phyloP scores from a whole-genome alignment of 1,140 invertebrate species.

The Argopecten irradians region DNA sequence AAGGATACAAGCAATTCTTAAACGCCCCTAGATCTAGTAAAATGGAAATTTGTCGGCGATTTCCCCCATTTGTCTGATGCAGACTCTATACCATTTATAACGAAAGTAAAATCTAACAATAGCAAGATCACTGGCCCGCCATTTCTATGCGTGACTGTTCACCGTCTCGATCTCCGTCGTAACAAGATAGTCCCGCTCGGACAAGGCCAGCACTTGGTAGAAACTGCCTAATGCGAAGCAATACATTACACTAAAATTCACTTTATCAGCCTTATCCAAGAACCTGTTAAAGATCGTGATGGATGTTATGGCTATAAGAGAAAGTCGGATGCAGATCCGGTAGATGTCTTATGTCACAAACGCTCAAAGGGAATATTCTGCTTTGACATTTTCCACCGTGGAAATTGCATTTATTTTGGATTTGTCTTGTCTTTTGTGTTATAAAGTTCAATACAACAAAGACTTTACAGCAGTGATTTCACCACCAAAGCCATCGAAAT shows the following conservation, averaged over 20 bases:
- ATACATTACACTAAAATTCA: slow-evolving; percentile 6
- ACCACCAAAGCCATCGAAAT: too few relatives aligned
- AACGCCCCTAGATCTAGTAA: neutral
- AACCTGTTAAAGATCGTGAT: neutral
- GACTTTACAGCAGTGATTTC: too few relatives aligned
- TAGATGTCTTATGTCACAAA: neutral
- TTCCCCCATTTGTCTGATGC: slow-evolving; percentile 9
- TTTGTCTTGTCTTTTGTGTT: neutral
- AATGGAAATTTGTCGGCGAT: slow-evolving; percentile 8
- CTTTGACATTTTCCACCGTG: neutral
- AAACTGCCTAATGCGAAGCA: neutral
- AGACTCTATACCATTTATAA: neutral
- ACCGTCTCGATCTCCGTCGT: neutral
- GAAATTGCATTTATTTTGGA: neutral
- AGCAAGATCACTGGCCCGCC: neutral
- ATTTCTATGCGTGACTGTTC: neutral
- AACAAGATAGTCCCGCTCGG: neutral
- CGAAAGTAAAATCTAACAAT: neutral
- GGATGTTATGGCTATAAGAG: neutral
- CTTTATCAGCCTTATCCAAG: neutral
- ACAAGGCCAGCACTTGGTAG: neutral
- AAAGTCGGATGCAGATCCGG: neutral
- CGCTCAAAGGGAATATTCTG: neutral
- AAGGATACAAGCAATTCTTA: neutral
- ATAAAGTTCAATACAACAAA: neutral